phyloP scores from a whole-genome alignment of 37 sponge, comb jelly and placozoan genomes.

The Oopsacas minuta region DNA sequence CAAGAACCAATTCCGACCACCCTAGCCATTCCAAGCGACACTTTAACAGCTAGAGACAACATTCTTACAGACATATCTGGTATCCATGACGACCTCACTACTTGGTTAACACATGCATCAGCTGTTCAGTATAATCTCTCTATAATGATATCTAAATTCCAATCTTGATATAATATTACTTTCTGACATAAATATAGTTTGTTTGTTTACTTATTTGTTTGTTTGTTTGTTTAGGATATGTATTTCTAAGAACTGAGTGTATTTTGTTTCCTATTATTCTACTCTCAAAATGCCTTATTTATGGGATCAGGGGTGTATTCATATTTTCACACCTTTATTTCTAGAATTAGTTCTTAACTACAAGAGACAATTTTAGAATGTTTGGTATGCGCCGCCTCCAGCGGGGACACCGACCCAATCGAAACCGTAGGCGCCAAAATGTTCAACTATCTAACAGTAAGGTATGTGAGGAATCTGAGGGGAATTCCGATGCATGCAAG shows the following conservation, averaged over 20 bases:
- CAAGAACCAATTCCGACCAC: background rate
- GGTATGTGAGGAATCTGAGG: background rate
- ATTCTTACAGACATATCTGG: background rate
- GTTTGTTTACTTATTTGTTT: background rate
- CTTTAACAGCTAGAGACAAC: background rate
- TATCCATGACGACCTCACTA: background rate
- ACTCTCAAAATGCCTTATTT: too few species aligned
- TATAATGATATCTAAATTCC: background rate
- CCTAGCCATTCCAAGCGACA: background rate
- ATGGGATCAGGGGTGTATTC: too few species aligned
- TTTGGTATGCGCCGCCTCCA: background rate
- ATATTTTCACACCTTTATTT: too few species aligned
- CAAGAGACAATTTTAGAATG: background rate
- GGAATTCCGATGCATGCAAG: background rate
- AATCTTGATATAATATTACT: background rate
- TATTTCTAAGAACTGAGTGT: background rate
- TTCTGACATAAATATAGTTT: background rate
- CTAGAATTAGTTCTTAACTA: background rate
- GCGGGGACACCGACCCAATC: background rate
- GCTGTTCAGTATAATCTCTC: background rate
- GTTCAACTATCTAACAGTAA: background rate
- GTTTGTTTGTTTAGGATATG: too few species aligned
- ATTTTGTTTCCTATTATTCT: background rate
- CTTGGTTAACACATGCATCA: background rate
- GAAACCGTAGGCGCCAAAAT: background rate